Evolutionary conservation across 2,113 vertebrate genomes (phyloP), one percentile per base, ranked within the genome.

Genomic region (Mobula hypostoma): DNA sequence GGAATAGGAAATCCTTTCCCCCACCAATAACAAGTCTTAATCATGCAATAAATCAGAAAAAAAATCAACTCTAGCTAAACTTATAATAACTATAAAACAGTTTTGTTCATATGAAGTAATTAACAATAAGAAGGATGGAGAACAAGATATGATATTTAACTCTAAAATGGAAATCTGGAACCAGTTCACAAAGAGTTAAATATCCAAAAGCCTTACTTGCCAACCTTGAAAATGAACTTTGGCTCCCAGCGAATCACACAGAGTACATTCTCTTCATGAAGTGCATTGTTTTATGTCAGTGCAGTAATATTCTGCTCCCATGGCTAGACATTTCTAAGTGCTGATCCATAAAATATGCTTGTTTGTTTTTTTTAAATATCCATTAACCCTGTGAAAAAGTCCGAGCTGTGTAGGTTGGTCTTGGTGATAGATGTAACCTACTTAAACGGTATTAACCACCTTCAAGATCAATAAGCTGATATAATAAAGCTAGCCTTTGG

Each of bases 291-390:
- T 83, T 83, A 83, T 70, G 68, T 40, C 82, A 83, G 56, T 61
- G 56, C 24, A 87, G 56, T 87, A 5, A 12, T 56, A 87, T 61
- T 61, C 56, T 87, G 83, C 61, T 87, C 83, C 83, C 83, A 87
- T 87, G 83, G 83, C 56, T 24, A 87, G 83, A 58, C 56, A 87
- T 61, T 61, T 61, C 83, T 24, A 83, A 83, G 83, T 14, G 56
- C 56, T 87, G 83, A 87, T 63, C 56, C 56, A 61, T 87, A 48
- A 87, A 87, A 87, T 87, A 27, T 5, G 83, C 56, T 87, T 87
- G 24, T 61, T 87, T 87, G 24, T 87, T 61, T 80, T 61, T 80
- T 61, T 85, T 87, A 29, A 14, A 87, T n/a, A 14, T 6, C 4
- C 27, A 87, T 63, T 56, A 87, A 63, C 27, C 11, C 56, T 63